These are phyloP conservation scores for Ailuropoda melanoleuca DNA, from an alignment of 2,113 vertebrate species.

Conservation along the genomic window DNA sequence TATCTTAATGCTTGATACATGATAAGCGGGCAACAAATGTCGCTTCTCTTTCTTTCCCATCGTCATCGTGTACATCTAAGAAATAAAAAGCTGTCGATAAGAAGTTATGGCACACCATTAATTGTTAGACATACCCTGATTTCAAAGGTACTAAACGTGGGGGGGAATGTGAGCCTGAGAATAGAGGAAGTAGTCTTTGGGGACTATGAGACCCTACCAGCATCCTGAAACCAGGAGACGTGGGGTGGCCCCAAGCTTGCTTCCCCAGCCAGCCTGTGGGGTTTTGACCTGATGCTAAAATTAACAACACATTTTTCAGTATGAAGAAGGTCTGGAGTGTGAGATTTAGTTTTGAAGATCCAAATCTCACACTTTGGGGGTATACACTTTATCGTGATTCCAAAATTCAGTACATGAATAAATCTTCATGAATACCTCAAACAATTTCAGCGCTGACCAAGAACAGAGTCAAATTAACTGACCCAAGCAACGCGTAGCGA, in stretches of 20 bases:
- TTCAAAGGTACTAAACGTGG: not conserved
- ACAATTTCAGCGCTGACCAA: constrained; percentile 15
- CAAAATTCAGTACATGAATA: not conserved
- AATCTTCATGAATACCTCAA: not conserved
- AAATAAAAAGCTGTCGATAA: constrained; percentile 18
- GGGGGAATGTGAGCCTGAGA: not conserved
- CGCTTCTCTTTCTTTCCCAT: not conserved
- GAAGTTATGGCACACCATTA: not conserved
- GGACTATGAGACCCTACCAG: not conserved
- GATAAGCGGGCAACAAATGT: not conserved
- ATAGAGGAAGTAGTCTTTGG: not conserved
- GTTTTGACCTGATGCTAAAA: not conserved
- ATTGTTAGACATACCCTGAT: not conserved
- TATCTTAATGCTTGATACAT: not conserved
- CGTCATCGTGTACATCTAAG: not conserved
- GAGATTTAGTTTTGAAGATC: not conserved
- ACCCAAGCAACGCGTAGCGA: not conserved
- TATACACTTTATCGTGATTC: not conserved
- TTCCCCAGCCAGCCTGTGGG: not conserved
- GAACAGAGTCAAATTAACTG: not conserved
- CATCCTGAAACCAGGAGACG: not conserved
- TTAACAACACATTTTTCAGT: not conserved
- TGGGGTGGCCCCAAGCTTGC: not conserved
- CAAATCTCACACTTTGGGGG: not conserved
- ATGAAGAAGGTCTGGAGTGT: not conserved